Base-by-base conservation (phyloP, 2,797 vertebrate species). In the Ispidina lecontei region DNA sequence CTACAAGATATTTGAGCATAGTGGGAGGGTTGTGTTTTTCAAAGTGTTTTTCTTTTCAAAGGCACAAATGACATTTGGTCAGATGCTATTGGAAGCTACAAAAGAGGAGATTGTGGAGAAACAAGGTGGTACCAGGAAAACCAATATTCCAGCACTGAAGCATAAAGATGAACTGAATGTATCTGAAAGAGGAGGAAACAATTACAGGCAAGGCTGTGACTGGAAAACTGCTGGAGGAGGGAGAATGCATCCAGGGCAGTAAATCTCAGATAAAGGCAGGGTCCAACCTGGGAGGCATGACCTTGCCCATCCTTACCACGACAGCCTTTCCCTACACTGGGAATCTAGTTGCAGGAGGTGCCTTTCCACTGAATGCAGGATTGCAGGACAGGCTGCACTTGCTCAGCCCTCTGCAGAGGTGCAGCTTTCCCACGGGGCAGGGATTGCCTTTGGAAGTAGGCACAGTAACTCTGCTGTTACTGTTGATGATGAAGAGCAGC, bases 171-270 rank as follows among this genome's bases (percentile, higher is more conserved):
- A 76, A 84, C 39, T 31, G 58, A 86, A 78, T 1, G 0, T 62
- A 46, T 58, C 65, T 87, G 88, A 94, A 83, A 79, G 65, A 76
- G 59, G 65, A 62, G 56, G 76, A 84, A 90, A 85, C 75, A 82
- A 43, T 80, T 63, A 59, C 75, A 93, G 80, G 86, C 93, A 89
- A 93, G 74, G 39, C 78, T 75, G 72, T 25, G 94, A 63, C 74
- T 63, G 49, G 84, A 83, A 80, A 88, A 59, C 86, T 84, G 29
- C 74, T 26, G 77, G 72, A 87, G 65, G 58, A 83, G 55, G 23
- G 47, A 47, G 85, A 84, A 85, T 21, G 31, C 58, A 69, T 58
- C 59, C 91, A 76, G 71, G 63, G 59, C 47, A 89, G 41, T 22
- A 87, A 47, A 67, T 35, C 67, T 84, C 12, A 62, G 58, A 68